These are phyloP conservation scores for Spilarctia lutea DNA, from an alignment of 2,888 invertebrate genomes.

Conservation along the genomic window DNA sequence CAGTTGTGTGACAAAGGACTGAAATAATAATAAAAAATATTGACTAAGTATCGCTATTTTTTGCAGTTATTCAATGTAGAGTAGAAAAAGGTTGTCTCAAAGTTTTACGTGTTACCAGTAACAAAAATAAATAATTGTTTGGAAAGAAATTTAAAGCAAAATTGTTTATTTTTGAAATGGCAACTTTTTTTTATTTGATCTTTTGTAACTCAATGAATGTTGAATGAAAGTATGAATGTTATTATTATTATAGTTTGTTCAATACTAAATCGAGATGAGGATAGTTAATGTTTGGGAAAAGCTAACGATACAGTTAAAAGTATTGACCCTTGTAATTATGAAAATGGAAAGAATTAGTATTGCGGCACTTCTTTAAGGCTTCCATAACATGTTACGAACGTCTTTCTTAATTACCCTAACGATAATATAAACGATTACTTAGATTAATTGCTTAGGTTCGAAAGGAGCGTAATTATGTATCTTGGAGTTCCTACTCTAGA, in stretches of 20 bases:
- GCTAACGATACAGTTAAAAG: constrained; percentile 3
- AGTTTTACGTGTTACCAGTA: constrained; percentile 6
- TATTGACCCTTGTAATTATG: constrained; percentile 1
- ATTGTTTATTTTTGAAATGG: background rate
- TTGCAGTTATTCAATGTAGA: constrained; percentile 17
- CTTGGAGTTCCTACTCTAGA: background rate
- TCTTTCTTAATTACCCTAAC: background rate
- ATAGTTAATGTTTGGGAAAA: background rate
- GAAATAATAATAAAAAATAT: constrained; percentile 18
- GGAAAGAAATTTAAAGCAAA: constrained; percentile 9
- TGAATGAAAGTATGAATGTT: constrained; percentile 27
- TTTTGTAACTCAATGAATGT: constrained; percentile 25
- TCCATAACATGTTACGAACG: background rate
- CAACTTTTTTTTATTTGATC: constrained; percentile 29
- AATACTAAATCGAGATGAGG: constrained; percentile 21
- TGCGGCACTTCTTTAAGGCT: background rate
- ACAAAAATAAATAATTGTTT: constrained; percentile 22
- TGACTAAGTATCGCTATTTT: constrained; percentile 19
- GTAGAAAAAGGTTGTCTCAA: background rate
- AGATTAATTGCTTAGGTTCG: background rate
- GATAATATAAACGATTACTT: background rate
- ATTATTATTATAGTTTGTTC: constrained; percentile 25
- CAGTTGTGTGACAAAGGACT: constrained; percentile 23
- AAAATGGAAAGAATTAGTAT: constrained; percentile 1
- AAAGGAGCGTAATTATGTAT: background rate